Evolutionary conservation across 1,140 invertebrate species (phyloP), one percentile per base, ranked within the genome.

Genomic region (Leptinotarsa texana): DNA sequence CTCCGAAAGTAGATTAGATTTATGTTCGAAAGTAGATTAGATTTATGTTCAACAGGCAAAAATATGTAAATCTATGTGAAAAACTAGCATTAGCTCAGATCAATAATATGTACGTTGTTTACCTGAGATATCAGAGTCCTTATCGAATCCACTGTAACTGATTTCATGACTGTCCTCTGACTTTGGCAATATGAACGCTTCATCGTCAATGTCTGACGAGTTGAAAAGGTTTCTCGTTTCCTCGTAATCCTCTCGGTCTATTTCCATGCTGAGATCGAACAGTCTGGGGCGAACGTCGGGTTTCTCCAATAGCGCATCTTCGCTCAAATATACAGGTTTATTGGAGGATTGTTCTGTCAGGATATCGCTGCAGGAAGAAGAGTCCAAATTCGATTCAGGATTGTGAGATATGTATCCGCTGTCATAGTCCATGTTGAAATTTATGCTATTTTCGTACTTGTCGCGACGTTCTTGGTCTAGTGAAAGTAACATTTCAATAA

Each of bases 361-460:
- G 21, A 22, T 48, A 49, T 76, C 67, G 4, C n/a, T 22, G 63
- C 79, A 75, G 51, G 42, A 66, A 27, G 68, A 75, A 18, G 75
- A 78, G 71, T 79, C 79, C 3, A 74, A 81, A 74, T 80, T 81
- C 13, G 82, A 82, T 77, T 82, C 82, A 11, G 77, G 75, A 76
- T 80, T 77, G 49, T 81, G 74, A 13, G 80, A 82, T 74, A 81
- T 74, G 74, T 80, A 83, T 2, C 83, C 83, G 75, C 82, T 83
- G 75, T 83, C 83, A 69, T 82, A 78, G 77, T 83, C 83, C 78
- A 83, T 80, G 5, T n/a, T 73, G 2, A 73, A 65, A 3, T 42
- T 15, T 18, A 48, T 49, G 47, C 48, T 63, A 65, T 22, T 65
- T 13, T n/a, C 27, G 21, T 65, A 17, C 4, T 21, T 65, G 13